Evolutionary conservation across 2,888 invertebrate genomes (phyloP).

Genomic region (Exocentrus adspersus): DNA sequence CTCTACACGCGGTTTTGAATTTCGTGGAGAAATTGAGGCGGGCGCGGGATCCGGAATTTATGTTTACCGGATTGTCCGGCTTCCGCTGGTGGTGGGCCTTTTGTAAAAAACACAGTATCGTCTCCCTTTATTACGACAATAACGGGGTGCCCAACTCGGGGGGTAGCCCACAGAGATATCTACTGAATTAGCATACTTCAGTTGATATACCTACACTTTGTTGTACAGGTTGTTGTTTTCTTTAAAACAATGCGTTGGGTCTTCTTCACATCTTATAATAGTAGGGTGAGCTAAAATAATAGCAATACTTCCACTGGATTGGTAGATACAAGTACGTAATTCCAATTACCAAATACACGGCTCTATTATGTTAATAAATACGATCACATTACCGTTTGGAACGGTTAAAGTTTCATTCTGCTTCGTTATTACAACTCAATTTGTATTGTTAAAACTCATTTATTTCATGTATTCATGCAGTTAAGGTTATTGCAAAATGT

Average conservation of each 20-base stretch:
- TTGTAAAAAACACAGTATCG: conserved; percentile 81
- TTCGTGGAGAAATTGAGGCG: conserved; percentile 74
- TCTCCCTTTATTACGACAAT: conserved; percentile 70
- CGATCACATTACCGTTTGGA: conserved; percentile 6
- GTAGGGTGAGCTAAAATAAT: too few species aligned
- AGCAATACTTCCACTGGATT: neutral
- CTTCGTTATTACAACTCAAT: conserved; percentile 32
- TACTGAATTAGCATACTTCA: neutral
- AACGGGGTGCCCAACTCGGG: conserved; percentile 36
- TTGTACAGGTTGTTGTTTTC: conserved; percentile 3
- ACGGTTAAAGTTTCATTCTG: conserved; percentile 27
- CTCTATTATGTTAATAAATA: conserved; percentile 15
- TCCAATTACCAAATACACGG: neutral
- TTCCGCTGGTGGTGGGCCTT: conserved; percentile 87
- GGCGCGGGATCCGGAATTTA: conserved; percentile 71
- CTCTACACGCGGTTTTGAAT: conserved; percentile 70
- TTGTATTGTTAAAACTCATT: conserved; percentile 33
- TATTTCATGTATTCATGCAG: conserved; percentile 29
- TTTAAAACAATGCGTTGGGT: neutral
- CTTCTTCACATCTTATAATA: neutral
- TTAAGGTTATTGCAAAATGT: conserved; percentile 37
- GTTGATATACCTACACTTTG: too few species aligned
- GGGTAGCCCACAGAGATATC: neutral
- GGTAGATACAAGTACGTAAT: neutral
- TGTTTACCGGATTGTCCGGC: conserved; percentile 76